Conservation (phyloP, 2,113 vertebrate species). For the Arizona elegans region DNA sequence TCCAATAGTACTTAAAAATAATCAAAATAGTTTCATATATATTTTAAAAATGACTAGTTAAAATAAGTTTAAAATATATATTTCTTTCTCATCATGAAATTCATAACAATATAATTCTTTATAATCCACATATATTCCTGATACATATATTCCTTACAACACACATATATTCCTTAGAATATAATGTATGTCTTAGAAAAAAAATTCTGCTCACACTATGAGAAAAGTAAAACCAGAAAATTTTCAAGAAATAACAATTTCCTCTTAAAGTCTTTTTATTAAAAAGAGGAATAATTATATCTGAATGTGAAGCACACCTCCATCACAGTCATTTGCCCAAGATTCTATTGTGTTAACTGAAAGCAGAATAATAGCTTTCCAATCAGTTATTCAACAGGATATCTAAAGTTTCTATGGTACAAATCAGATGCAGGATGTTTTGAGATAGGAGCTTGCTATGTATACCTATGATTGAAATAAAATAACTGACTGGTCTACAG, state of each 20-base stretch:
- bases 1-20: background rate
- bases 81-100: background rate
- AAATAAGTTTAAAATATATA: background rate
- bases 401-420: background rate
- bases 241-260: background rate
- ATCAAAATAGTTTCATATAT: background rate
- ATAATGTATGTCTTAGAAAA: background rate
- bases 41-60: slow-evolving; percentile 9
- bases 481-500: background rate
- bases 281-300: slow-evolving; percentile 4
- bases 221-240: background rate
- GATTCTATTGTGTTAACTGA: background rate
- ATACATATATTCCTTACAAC: background rate
- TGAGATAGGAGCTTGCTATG: background rate
- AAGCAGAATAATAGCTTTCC: slow-evolving; percentile 3
- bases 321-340: background rate
- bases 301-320: slow-evolving; percentile 1
- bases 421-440: background rate
- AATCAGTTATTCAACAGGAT: background rate
- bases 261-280: background rate
- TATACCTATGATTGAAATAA: background rate
- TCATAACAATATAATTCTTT: no score
- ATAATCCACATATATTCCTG: background rate
- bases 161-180: background rate
- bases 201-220: background rate